A percentile compares a stretch with the other conserved stretches of the same genome.
phyloP scores from a whole-genome alignment of 1,140 invertebrate species.

The Drosophila bifasciata region DNA sequence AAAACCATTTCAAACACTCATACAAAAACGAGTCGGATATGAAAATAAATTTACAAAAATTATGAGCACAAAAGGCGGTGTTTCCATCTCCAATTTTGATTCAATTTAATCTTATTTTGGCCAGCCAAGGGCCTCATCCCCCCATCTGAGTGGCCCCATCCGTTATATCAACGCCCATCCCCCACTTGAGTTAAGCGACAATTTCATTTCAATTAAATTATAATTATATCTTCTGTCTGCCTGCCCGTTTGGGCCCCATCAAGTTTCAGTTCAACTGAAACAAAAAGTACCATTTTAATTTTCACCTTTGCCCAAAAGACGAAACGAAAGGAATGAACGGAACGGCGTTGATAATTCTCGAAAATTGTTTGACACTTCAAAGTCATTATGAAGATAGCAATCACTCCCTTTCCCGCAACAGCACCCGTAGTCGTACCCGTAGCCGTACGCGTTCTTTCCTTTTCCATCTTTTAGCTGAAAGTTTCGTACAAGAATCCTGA shows the following conservation, averaged over 20 bases:
- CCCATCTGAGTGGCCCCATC: too few relatives aligned
- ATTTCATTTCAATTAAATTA: constrained; percentile 72
- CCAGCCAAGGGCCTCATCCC: neutral
- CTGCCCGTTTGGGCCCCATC: constrained; percentile 17
- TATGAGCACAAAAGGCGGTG: too few relatives aligned
- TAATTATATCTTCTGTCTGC: constrained; percentile 56
- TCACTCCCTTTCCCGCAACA: neutral
- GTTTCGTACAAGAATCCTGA: constrained; percentile 48
- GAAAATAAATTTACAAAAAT: too few relatives aligned
- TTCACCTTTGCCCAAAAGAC: constrained; percentile 52
- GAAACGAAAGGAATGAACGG: constrained; percentile 4
- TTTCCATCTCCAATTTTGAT: neutral
- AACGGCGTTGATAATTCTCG: constrained; percentile 53
- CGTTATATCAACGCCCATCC: neutral
- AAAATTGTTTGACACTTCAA: constrained; percentile 74
- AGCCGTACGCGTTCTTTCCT: constrained; percentile 1
- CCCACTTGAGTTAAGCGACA: constrained; percentile 31
- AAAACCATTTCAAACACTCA: too few relatives aligned
- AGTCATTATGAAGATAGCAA: constrained; percentile 80
- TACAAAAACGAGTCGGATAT: too few relatives aligned
- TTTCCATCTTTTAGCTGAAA: constrained; percentile 12
- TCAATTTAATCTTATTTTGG: constrained; percentile 2
- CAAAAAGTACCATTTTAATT: constrained; percentile 62
- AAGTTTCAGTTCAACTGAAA: constrained; percentile 27
- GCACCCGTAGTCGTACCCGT: too few relatives aligned